Base-by-base conservation (phyloP, 2,113 vertebrate species). In the Micromys minutus region DNA sequence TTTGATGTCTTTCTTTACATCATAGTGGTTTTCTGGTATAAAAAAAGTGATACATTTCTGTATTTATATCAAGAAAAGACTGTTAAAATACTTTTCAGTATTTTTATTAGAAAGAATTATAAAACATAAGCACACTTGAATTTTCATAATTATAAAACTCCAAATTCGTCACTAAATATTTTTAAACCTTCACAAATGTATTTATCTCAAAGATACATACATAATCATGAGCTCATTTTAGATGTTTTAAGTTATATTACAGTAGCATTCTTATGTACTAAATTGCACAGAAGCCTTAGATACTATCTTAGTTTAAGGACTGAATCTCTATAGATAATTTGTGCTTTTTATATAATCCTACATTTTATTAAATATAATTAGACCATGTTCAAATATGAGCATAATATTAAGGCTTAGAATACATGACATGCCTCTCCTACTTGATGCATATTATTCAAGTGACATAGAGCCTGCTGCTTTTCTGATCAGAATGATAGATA, bases 401-500 rank as follows among this genome's bases (percentile, higher is more conserved):
- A 72, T 61, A 8, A 88, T 97, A 93, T 92, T 89, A 93, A 94
- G 74, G 91, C 19, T 83, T 81, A 76, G 34, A 39, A 89, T 83
- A 91, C 90, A 59, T 94, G 92, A 26, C 61, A 90, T 81, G 65
- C 16, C 76, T 94, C 94, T 94, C 47, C 50, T 45, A 71, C 39
- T 91, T 95, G 59, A n/a, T 95, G 67, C 34, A 81, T 85, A 83
- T 94, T 95, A 96, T 94, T 94, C 95, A 93, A 89, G 93, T 92
- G 69, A 91, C 45, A 93, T 29, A 93, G 2, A 87, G n/a, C 69
- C 17, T 74, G 85, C 34, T 87, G 83, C 57, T 96, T 93, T 96
- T 93, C 84, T 96, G 87, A 90, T 95, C 79, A 93, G 84, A 97
- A 96, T 95, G 87, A 92, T 92, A 95, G 80, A 92, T 95, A 97